Conservation (phyloP, 2,888 invertebrate species). For the Trichopria drosophilae region DNA sequence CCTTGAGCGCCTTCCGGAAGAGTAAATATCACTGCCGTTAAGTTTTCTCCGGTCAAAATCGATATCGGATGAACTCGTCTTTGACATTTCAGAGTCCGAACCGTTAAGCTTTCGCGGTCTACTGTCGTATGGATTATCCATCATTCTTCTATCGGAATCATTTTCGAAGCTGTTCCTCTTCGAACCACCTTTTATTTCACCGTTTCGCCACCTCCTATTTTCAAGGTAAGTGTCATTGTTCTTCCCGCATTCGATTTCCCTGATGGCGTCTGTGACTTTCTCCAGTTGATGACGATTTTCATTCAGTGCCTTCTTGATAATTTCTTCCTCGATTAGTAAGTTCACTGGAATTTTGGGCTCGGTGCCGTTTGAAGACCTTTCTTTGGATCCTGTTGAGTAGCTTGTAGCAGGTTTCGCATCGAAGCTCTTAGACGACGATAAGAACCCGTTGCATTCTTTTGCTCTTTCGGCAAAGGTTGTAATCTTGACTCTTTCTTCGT, state of each 20-base stretch:
- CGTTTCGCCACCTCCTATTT: slow-evolving; percentile 40
- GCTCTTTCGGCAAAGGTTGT: slow-evolving; percentile 33
- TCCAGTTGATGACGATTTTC: slow-evolving; percentile 55
- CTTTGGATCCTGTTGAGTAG: slow-evolving; percentile 32
- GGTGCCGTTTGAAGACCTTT: slow-evolving; percentile 20
- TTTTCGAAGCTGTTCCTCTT: slow-evolving; percentile 50
- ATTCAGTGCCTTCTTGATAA: slow-evolving; percentile 55
- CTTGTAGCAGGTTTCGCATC: slow-evolving; percentile 38
- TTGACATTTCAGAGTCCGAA: slow-evolving; percentile 43
- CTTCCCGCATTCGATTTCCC: slow-evolving; percentile 54
- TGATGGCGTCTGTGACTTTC: slow-evolving; percentile 54
- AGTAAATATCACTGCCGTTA: slow-evolving; percentile 45
- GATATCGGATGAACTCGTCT: slow-evolving; percentile 45
- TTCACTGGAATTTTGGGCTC: slow-evolving; percentile 54
- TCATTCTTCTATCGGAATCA: slow-evolving; percentile 38
- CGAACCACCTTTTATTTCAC: slow-evolving; percentile 35
- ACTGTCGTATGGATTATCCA: slow-evolving; percentile 38
- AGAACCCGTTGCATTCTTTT: slow-evolving; percentile 46
- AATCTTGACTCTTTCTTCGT: slow-evolving; percentile 18
- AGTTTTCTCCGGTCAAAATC: slow-evolving; percentile 45
- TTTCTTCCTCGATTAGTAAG: slow-evolving; percentile 54
- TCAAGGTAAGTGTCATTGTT: slow-evolving; percentile 48
- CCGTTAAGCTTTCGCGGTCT: slow-evolving; percentile 25
- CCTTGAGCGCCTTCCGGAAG: slow-evolving; percentile 46
- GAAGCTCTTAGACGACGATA: slow-evolving; percentile 43